Evolutionary conservation across 2,888 invertebrate genomes (phyloP), one percentile per base, ranked within the genome.

Genomic region (Tipula vernalis): DNA sequence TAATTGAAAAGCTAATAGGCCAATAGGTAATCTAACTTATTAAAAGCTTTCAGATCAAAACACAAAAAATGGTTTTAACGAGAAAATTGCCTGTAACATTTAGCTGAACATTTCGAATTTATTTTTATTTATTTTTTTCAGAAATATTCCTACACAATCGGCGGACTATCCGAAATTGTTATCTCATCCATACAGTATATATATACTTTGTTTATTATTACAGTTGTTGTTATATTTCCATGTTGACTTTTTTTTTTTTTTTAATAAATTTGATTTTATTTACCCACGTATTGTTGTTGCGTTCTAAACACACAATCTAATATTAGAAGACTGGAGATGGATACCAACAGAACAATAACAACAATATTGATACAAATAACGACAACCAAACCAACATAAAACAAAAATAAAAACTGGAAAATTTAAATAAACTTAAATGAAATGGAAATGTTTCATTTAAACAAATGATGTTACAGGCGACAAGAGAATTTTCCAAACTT

Each of bases 391-490:
- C 71, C 71, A 57, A 18, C 10, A 3, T 10, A 47, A 47, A 47
- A 47, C 41, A 51, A 51, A 57, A 51, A 39, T 6, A 71, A 71
- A 71, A 71, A 28, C 2, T 71, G 71, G 71, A 71, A 71, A 71
- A 71, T 71, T 18, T 71, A 71, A 71, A 71, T 71, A 71, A 71
- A 71, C 71, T 71, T 71, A 71, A 71, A 71, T 71, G 71, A 71
- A 71, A 71, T 71, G 71, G 71, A 71, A 71, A 28, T 71, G 71
- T 71, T 71, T 71, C 71, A 71, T 71, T 71, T 71, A 71, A 71
- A 71, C 71, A 71, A 71, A 71, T 71, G 71, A 71, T 71, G 71
- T 71, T 71, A 71, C 71, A 71, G 71, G 71, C 71, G 71, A 71
- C 71, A 71, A 71, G 71, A 71, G 71, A 71, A 71, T 71, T 71